Percentiles rank a stretch among this genome's conserved stretches.
phyloP scores from a whole-genome alignment of 1,140 invertebrate species.

The Pachypsylla venusta region DNA sequence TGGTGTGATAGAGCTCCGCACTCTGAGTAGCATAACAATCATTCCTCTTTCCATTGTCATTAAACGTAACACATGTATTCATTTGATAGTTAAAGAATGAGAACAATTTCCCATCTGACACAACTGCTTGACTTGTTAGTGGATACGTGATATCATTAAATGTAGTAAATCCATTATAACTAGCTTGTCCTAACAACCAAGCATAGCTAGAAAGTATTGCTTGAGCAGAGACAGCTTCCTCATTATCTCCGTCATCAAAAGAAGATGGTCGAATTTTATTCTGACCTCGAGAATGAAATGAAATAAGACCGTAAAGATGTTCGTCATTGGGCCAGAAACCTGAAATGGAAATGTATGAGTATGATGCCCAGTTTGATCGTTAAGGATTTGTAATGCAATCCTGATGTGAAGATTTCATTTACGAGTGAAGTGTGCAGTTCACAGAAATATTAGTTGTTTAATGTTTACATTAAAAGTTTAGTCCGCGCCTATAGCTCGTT shows the following conservation, averaged over 20 bases:
- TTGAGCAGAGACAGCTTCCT: slow-evolving; percentile 49
- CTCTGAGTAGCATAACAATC: slow-evolving; percentile 53
- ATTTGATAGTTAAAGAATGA: slow-evolving; percentile 76
- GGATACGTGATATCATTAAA: slow-evolving; percentile 80
- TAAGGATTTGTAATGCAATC: too few relatives aligned
- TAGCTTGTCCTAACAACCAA: slow-evolving; percentile 65
- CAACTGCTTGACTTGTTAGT: slow-evolving; percentile 61
- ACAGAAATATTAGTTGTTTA: too few relatives aligned
- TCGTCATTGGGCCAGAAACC: slow-evolving; percentile 60
- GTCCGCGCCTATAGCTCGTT: too few relatives aligned
- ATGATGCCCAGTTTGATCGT: neutral
- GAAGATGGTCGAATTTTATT: slow-evolving; percentile 31
- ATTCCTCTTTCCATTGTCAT: slow-evolving; percentile 44
- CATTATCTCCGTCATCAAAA: slow-evolving; percentile 35
- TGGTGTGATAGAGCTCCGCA: slow-evolving; percentile 54
- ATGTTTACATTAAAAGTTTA: too few relatives aligned
- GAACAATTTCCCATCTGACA: slow-evolving; percentile 70
- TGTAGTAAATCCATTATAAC: slow-evolving; percentile 74
- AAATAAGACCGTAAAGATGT: slow-evolving; percentile 56
- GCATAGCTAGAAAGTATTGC: slow-evolving; percentile 59
- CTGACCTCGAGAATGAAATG: slow-evolving; percentile 47
- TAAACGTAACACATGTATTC: slow-evolving; percentile 59
- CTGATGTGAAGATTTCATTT: too few relatives aligned
- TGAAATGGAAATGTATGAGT: slow-evolving; percentile 30
- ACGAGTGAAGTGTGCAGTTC: too few relatives aligned